Conservation (phyloP, 2,797 vertebrate species). For the Urocyon cinereoargenteus region DNA sequence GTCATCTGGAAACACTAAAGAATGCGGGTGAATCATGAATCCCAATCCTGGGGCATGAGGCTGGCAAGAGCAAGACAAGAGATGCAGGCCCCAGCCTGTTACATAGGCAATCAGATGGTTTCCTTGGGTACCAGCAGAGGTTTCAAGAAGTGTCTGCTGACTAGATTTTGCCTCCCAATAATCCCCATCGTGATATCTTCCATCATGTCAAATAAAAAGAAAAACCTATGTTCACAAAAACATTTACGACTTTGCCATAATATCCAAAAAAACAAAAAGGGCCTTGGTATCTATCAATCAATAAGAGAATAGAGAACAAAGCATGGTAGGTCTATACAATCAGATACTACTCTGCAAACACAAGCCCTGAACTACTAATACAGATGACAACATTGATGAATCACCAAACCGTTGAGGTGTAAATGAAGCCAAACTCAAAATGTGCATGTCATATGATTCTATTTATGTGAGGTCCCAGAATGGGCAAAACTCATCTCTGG, state of each 20-base stretch:
- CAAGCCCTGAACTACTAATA: neutral
- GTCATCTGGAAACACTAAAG: neutral
- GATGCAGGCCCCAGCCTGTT: no score
- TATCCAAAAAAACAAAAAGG: neutral
- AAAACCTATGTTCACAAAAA: neutral
- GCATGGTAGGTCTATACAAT: no score
- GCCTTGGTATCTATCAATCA: neutral
- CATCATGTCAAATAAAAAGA: neutral
- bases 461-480: neutral
- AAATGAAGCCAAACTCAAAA: neutral
- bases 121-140: neutral
- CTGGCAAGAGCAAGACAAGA: neutral
- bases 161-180: neutral
- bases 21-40: neutral
- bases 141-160: neutral
- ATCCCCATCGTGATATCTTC: neutral
- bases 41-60: neutral
- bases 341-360: neutral
- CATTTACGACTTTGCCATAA: neutral
- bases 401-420: neutral
- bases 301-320: neutral
- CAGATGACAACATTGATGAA: neutral
- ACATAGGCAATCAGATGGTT: no score
- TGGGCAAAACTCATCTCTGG: neutral
- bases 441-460: neutral